These are phyloP conservation scores for Phortica okadai DNA, from an alignment of 2,888 invertebrate species.

Conservation along the genomic window DNA sequence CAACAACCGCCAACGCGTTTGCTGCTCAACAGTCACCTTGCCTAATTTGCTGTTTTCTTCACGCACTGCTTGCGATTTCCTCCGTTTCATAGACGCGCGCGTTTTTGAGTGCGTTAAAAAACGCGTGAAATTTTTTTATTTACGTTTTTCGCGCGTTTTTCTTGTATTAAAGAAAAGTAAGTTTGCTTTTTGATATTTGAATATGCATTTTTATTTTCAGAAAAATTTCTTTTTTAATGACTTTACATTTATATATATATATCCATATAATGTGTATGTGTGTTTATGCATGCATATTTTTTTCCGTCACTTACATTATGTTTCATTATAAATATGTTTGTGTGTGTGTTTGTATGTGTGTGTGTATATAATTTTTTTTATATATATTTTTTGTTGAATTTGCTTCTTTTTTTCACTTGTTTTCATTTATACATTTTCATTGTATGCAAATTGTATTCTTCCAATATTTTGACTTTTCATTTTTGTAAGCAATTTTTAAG, in stretches of 20 bases:
- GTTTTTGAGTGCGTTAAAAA: too few relatives aligned
- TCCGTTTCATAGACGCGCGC: too few relatives aligned
- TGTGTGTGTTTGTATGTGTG: conserved; percentile 18
- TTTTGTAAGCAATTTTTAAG: conserved; percentile 27
- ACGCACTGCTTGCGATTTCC: too few relatives aligned
- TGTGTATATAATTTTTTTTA: background rate
- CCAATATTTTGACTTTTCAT: conserved; percentile 15
- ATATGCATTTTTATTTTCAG: conserved; percentile 71
- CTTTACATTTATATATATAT: conserved; percentile 59
- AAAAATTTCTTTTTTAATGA: conserved; percentile 64
- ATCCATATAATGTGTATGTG: conserved; percentile 30
- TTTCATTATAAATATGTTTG: conserved; percentile 39
- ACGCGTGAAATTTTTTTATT: too few relatives aligned
- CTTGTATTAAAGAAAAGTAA: too few relatives aligned
- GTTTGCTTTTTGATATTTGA: conserved; percentile 55
- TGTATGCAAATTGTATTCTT: background rate
- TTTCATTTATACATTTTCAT: conserved; percentile 14
- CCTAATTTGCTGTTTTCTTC: too few relatives aligned
- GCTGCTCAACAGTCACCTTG: too few relatives aligned
- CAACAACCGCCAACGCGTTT: too few relatives aligned
- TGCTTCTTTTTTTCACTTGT: conserved; percentile 30
- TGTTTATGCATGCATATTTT: conserved; percentile 43
- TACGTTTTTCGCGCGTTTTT: too few relatives aligned
- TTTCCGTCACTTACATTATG: conserved; percentile 37
- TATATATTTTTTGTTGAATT: background rate